A percentile compares a stretch with the other conserved stretches of the same genome.
Evolutionary conservation across 2,888 invertebrate species (phyloP).

Genomic region (Xanthorhoe spadicearia): DNA sequence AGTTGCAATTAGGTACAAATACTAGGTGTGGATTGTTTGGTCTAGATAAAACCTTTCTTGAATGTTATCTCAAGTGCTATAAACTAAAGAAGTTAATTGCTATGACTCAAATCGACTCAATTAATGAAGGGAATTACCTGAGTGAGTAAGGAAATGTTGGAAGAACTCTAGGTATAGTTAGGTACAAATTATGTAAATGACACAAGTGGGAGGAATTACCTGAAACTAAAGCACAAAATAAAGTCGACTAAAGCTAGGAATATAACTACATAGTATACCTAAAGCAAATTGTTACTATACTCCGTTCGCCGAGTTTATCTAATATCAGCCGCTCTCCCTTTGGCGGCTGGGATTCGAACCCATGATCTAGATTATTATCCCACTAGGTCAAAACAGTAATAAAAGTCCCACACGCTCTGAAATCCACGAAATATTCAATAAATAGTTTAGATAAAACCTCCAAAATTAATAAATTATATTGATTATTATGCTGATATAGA

Average conservation of each 20-base stretch:
- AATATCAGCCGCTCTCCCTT: too few species aligned
- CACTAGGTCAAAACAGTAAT: too few species aligned
- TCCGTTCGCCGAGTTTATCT: too few species aligned
- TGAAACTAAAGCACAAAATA: neutral
- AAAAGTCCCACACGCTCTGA: too few species aligned
- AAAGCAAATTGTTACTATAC: too few species aligned
- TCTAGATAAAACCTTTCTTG: neutral
- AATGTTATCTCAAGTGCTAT: slow-evolving; percentile 22
- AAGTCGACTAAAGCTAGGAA: too few species aligned
- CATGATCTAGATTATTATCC: too few species aligned
- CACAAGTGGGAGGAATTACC: neutral
- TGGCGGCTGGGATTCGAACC: neutral
- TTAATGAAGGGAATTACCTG: slow-evolving; percentile 13
- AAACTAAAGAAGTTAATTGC: slow-evolving; percentile 21
- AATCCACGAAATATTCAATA: too few species aligned
- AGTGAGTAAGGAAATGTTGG: neutral
- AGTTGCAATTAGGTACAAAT: neutral
- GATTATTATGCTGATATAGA: too few species aligned
- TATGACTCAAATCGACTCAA: slow-evolving; percentile 18
- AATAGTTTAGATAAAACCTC: too few species aligned
- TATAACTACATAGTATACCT: too few species aligned
- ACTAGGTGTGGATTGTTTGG: neutral
- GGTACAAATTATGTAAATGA: neutral
- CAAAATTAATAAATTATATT: too few species aligned
- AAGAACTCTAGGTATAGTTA: neutral